Percentiles rank a stretch among this genome's conserved stretches.
Evolutionary conservation across 2,888 invertebrate species (phyloP).

Genomic region (Coleophora deauratella): DNA sequence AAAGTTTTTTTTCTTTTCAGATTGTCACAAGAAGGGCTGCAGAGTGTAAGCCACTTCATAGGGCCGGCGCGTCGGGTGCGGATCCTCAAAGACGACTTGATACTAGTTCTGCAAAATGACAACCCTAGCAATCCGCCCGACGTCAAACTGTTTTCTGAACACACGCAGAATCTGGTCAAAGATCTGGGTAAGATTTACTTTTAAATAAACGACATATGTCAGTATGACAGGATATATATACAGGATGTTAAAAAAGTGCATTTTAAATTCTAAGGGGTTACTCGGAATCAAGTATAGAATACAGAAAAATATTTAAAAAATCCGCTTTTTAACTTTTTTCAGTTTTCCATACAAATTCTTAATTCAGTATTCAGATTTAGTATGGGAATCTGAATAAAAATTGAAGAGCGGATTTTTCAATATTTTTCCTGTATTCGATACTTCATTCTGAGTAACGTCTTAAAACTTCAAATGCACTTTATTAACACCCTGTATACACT

Average conservation of each 20-base stretch:
- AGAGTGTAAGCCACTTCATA: conserved; percentile 81
- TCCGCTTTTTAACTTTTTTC: no score
- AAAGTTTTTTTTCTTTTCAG: conserved; percentile 50
- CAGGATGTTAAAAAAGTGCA: no score
- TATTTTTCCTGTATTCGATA: not conserved
- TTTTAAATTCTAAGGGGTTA: no score
- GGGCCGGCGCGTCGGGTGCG: conserved; percentile 79
- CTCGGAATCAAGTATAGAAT: no score
- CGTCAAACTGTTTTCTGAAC: conserved; percentile 77
- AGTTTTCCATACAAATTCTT: no score
- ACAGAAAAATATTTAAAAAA: no score
- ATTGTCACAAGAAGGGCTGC: conserved; percentile 92
- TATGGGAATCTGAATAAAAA: no score
- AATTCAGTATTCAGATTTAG: no score
- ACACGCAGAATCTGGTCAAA: conserved; percentile 79
- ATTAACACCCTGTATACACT: no score
- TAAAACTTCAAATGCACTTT: no score
- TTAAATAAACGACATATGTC: not conserved
- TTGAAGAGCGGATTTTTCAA: no score
- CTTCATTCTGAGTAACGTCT: not conserved
- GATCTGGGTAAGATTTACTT: conserved; percentile 83
- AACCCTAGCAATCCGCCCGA: conserved; percentile 86
- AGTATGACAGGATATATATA: no score
- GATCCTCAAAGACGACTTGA: conserved; percentile 83
- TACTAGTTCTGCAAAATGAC: conserved; percentile 84